Percentiles rank a stretch among this genome's conserved stretches.
phyloP scores from a whole-genome alignment of 2,113 vertebrate genomes.

The Sinosuthora webbiana region DNA sequence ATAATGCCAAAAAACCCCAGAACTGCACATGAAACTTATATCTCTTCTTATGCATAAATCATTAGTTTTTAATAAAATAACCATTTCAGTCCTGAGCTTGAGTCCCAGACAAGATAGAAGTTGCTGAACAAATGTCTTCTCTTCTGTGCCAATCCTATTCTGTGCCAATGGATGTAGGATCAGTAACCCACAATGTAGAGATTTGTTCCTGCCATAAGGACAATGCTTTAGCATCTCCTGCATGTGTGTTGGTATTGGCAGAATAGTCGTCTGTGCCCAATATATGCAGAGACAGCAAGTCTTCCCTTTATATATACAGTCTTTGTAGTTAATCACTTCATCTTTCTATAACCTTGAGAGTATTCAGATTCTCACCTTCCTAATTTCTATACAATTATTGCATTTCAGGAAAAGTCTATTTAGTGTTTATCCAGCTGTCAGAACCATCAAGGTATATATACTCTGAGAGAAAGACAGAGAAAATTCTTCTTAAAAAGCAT shows the following conservation, averaged over 20 bases:
- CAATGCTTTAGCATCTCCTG: neutral
- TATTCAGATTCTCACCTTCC: neutral
- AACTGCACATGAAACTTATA: neutral
- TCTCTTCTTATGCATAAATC: neutral
- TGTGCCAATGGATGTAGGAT: neutral
- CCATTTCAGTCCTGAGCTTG: neutral
- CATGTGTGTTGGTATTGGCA: neutral
- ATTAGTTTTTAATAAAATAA: neutral
- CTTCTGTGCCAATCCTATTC: neutral
- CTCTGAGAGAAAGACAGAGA: neutral
- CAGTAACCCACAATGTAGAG: neutral
- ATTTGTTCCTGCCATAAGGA: neutral
- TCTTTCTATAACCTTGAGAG: conserved; percentile 25
- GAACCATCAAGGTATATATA: neutral
- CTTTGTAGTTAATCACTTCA: neutral
- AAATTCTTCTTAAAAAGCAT: neutral
- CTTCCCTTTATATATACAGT: neutral
- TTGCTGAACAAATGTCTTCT: neutral
- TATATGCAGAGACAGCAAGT: neutral
- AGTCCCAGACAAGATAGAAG: neutral
- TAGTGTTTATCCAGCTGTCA: conserved; percentile 5
- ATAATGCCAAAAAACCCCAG: neutral
- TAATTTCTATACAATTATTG: neutral
- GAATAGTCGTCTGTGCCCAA: neutral
- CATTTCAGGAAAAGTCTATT: neutral